Percentiles rank a stretch among this genome's conserved stretches.
These are phyloP conservation scores for Lampropteryx suffumata DNA, from an alignment of 2,888 invertebrate species.

Conservation along the genomic window DNA sequence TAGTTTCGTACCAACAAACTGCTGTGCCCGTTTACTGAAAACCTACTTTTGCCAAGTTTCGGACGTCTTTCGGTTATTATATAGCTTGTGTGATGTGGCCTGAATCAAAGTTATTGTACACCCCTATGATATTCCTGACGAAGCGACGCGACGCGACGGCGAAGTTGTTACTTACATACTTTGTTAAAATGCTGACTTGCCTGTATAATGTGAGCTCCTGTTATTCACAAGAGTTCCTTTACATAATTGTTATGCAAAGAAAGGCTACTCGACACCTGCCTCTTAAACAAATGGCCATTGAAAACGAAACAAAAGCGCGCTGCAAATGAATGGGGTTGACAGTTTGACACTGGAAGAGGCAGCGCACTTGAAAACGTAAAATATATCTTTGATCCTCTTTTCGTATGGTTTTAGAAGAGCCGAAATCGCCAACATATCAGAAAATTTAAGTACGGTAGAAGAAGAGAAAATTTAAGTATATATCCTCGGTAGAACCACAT, in stretches of 20 bases:
- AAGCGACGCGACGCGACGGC: too few relatives aligned
- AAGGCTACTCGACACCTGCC: constrained; percentile 9
- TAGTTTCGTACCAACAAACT: constrained; percentile 30
- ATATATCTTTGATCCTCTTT: too few relatives aligned
- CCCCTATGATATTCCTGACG: background rate
- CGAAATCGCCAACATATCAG: too few relatives aligned
- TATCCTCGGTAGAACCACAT: too few relatives aligned
- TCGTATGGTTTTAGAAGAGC: too few relatives aligned
- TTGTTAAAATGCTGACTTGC: constrained; percentile 16
- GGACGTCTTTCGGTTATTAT: constrained; percentile 53
- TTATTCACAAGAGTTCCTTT: constrained; percentile 6
- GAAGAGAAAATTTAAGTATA: too few relatives aligned
- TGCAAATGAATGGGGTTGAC: too few relatives aligned
- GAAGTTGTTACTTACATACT: background rate
- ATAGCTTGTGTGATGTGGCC: constrained; percentile 53
- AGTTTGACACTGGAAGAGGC: too few relatives aligned
- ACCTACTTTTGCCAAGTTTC: constrained; percentile 43
- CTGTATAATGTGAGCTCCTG: constrained; percentile 10
- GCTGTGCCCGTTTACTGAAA: too few relatives aligned
- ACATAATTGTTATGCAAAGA: constrained; percentile 22
- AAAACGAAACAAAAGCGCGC: background rate
- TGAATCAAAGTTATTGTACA: constrained; percentile 37
- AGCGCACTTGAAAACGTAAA: too few relatives aligned
- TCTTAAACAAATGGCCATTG: constrained; percentile 2
- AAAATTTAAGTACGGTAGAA: too few relatives aligned